Base-by-base conservation (phyloP, 1,140 invertebrate genomes). In the Potamilus streckersoni region DNA sequence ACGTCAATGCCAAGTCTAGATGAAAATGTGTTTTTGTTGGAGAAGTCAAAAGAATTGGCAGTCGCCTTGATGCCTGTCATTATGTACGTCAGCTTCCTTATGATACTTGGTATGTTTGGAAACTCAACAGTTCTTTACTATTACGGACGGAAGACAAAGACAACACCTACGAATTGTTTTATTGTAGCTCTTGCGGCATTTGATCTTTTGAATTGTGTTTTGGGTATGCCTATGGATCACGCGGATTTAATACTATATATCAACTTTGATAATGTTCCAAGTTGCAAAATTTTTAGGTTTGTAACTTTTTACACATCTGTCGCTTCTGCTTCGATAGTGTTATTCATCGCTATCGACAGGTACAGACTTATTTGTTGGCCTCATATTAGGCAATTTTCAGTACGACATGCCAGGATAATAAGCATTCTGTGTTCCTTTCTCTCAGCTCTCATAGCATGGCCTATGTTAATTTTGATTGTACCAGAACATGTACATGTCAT, bases 151-250 rank as follows among this genome's bases (percentile, higher is more conserved):
- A 71, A 71, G 19, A 74, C 69, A 67, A 80, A 78, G 55, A 61
- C 64, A 31, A 59, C 66, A 60, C 79, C 49, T 67, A 78, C 63
- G n/a, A 79, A 55, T 17, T 78, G 49, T 55, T 78, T 83, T 27
- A 79, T 83, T 59, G 67, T 82, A 2, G 70, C 73, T 15, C 69
- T 85, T 17, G 84, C 84, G 0, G 23, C 73, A 8, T 79, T 80
- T 15, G 82, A 85, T 57, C 69, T 85, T 0, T 19, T 79, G 19
- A 78, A 74, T 13, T 79, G 80, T 57, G 14, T 73, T 15, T 49
- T 82, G 5, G 69, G 76, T 23, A 83, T 85, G 73, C 82, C 82
- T 0, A 78, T 77, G 27, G 82, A 83, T 63, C 82, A 83, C n/a
- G 78, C 79, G 14, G 82, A 85, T 67, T 66, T 83, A 61, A 31